Base-by-base conservation (phyloP, 2,113 vertebrate species). In the Callocephalon fimbriatum region DNA sequence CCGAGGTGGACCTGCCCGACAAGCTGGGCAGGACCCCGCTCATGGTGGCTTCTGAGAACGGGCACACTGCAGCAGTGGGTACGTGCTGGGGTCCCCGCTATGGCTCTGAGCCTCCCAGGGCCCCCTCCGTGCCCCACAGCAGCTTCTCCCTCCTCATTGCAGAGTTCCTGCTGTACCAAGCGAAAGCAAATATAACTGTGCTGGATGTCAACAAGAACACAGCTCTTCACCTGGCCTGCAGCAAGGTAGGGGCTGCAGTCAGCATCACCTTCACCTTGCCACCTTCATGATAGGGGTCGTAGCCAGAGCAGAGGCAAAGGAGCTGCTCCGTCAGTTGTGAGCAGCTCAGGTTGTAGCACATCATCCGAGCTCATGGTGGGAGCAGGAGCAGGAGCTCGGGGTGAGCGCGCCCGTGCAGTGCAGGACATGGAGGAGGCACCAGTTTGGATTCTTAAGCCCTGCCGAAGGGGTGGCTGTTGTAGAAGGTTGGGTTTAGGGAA, bases 161-260 rank as follows among this genome's bases (percentile, higher is more conserved):
- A 99, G 99, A 99, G 96, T 98, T 99, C 96, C 98, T 99, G 98
- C 98, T 99, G 95, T 99, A 98, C 95, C 98, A 98, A 88, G 99
- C 98, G 19, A 99, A 99, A 98, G 98, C 99, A 47, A 99, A 99
- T 94, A 98, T 99, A 92, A 98, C 98, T 92, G 98, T 99, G 98
- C 98, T 99, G 98, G 99, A 99, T 91, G 98, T 98, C 98, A 99
- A 99, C 98, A 99, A 99, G 98, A 99, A 99, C 98, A 99, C 99
- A 61, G 99, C 99, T 97, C 99, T 99, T 97, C 99, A 99, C 98
- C 98, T 99, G 98, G 99, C 99, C 97, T 99, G 99, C 98, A 99
- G 98, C 98, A 99, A 99, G 99, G 99, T 99, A 87, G 42, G 83
- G 7, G 0, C 6, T 4, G 32, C 9, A 0, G 17, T 7, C 50